Conservation (phyloP, 2,113 vertebrate genomes). For the Orycteropus afer region DNA sequence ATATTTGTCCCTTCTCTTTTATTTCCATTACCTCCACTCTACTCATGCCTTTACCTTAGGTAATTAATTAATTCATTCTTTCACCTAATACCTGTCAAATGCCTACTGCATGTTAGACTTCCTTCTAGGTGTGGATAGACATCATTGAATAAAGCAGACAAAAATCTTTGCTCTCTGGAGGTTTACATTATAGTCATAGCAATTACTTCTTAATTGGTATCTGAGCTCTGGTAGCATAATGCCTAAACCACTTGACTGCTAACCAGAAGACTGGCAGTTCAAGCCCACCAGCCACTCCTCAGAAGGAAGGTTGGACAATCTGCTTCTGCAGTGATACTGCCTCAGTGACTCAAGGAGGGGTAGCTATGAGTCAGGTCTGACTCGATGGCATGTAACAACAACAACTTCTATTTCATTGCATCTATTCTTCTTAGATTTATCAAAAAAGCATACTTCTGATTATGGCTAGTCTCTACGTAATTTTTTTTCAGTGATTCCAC, state of each 20-base stretch:
- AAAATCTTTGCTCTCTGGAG: background rate
- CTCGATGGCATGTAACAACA: too few species aligned
- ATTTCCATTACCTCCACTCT: background rate
- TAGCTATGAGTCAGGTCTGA: too few species aligned
- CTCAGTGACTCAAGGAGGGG: too few species aligned
- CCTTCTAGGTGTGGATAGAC: background rate
- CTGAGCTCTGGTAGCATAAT: too few species aligned
- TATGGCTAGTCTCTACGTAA: background rate
- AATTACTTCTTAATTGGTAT: background rate
- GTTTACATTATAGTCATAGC: background rate
- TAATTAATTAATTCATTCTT: too few species aligned
- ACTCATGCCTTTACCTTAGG: background rate
- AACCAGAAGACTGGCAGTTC: too few species aligned
- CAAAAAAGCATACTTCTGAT: background rate
- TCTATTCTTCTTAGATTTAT: background rate
- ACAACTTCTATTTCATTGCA: background rate
- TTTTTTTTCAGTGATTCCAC: background rate
- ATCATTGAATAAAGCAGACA: background rate
- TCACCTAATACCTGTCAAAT: background rate
- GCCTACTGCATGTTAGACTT: background rate
- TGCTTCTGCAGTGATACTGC: too few species aligned
- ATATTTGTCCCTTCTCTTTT: background rate
- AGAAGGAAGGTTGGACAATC: too few species aligned
- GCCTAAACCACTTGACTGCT: too few species aligned
- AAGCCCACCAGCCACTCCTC: too few species aligned